phyloP scores from a whole-genome alignment of 2,797 vertebrate species.

The Trachurus trachurus region DNA sequence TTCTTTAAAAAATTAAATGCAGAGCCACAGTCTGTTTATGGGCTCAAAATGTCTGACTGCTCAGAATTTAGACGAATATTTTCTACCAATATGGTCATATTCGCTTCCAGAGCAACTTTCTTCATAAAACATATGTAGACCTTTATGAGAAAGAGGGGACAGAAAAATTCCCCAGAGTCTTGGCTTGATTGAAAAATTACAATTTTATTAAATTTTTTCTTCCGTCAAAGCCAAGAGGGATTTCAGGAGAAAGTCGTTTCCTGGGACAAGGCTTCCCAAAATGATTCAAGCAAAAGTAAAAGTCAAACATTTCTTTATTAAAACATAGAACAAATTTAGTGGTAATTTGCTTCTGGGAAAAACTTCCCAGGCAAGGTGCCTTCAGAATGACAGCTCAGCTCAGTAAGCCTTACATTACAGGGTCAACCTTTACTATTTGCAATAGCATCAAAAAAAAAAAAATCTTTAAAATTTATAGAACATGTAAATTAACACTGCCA shows the following conservation, averaged over 20 bases:
- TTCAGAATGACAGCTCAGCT: conserved; percentile 55
- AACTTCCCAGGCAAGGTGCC: conserved; percentile 49
- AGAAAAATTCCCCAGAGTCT: conserved; percentile 20
- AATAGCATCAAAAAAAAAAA: conserved; percentile 78
- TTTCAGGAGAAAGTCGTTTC: conserved; percentile 24
- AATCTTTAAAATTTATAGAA: conserved; percentile 83
- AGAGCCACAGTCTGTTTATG: too few relatives aligned
- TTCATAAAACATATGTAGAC: conserved; percentile 14
- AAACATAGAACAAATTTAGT: conserved; percentile 64
- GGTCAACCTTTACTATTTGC: conserved; percentile 59
- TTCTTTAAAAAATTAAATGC: too few relatives aligned
- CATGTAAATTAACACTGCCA: conserved; percentile 92
- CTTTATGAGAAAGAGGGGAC: not conserved
- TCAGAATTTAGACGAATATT: not conserved
- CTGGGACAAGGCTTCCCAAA: conserved; percentile 27
- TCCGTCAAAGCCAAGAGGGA: conserved; percentile 23
- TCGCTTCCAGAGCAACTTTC: conserved; percentile 39
- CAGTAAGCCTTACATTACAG: conserved; percentile 46
- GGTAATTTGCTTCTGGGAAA: conserved; percentile 43
- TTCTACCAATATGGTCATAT: not conserved
- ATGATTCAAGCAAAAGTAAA: conserved; percentile 51
- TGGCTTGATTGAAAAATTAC: conserved; percentile 43
- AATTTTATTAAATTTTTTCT: conserved; percentile 39
- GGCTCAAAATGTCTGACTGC: not conserved
- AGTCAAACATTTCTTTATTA: conserved; percentile 59